phyloP scores from a whole-genome alignment of 2,113 vertebrate species.

The Anhinga anhinga region DNA sequence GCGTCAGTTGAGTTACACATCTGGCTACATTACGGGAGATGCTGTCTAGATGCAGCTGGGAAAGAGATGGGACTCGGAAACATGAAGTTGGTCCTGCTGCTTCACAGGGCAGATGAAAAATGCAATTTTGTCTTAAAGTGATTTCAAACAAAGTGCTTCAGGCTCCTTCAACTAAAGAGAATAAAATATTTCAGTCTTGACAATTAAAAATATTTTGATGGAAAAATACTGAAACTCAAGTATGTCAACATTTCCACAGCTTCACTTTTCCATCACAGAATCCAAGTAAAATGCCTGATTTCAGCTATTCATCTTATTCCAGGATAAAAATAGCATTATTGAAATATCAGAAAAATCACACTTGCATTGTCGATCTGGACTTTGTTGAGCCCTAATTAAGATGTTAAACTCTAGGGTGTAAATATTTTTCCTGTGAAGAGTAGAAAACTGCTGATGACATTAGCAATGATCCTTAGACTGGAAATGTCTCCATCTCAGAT shows the following conservation, averaged over 20 bases:
- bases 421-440: not conserved
- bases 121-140: not conserved
- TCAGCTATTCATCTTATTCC: not conserved
- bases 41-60: not conserved
- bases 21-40: not conserved
- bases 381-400: not conserved
- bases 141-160: not conserved
- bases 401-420: not conserved
- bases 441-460: not conserved
- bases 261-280: not conserved
- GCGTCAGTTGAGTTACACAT: not conserved
- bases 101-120: not conserved
- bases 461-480: slow-evolving; percentile 13
- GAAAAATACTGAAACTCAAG: not conserved
- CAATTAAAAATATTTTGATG: not conserved
- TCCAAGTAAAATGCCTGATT: not conserved
- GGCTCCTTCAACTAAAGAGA: not conserved
- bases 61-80: not conserved
- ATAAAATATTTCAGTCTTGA: not conserved
- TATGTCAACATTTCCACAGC: not conserved
- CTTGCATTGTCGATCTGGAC: not conserved
- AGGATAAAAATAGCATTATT: not conserved
- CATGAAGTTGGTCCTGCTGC: not conserved
- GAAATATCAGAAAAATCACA: not conserved
- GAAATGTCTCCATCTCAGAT: slow-evolving; percentile 21